Conservation (phyloP, 2,113 vertebrate genomes). For the Turnix velox region DNA sequence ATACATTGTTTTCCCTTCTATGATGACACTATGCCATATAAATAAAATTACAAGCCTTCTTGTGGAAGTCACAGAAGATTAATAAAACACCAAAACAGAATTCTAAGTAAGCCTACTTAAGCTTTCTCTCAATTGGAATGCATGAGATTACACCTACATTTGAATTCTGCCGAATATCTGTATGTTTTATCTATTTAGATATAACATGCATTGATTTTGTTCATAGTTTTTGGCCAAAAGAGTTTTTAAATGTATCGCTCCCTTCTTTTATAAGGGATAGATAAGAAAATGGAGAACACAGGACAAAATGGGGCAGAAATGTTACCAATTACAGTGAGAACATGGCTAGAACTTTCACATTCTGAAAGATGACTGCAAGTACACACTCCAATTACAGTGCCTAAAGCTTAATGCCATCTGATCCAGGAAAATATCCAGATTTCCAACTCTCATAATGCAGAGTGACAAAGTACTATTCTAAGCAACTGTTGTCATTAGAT, state of each 20-base stretch:
- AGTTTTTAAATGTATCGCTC: background rate
- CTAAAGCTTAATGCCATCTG: background rate
- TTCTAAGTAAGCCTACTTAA: background rate
- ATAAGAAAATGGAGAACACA: background rate
- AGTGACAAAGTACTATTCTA: background rate
- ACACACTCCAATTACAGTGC: background rate
- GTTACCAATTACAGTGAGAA: background rate
- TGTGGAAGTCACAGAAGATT: background rate
- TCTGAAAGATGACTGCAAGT: background rate
- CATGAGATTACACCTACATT: background rate
- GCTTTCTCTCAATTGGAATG: background rate
- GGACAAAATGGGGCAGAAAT: background rate
- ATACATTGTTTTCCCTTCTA: background rate
- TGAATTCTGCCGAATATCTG: background rate
- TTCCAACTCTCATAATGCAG: background rate
- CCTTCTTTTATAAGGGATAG: background rate
- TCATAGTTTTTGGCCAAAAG: background rate
- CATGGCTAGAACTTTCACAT: background rate
- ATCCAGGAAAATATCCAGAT: background rate
- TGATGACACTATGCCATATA: background rate
- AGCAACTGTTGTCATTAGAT: background rate
- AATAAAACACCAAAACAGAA: background rate
- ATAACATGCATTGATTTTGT: background rate
- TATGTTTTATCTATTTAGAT: background rate
- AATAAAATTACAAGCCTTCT: background rate